Evolutionary conservation across 53 echinoderm and acorn worm genomes (phyloP).

Genomic region (Temnopleurus reevesii): DNA sequence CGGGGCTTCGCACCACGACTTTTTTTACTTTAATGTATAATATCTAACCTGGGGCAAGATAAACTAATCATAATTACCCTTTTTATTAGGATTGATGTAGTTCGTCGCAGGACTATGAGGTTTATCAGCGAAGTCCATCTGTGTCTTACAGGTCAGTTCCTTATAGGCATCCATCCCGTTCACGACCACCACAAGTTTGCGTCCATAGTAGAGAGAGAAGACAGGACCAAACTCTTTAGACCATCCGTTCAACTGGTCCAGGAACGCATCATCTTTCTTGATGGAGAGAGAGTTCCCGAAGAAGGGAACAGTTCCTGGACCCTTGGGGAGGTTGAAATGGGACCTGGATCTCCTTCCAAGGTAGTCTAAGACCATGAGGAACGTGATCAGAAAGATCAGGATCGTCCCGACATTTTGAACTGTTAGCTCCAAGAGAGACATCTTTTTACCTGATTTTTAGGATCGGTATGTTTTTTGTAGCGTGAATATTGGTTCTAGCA

Average conservation of each 20-base stretch:
- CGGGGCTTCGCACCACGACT: too few species aligned
- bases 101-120: neutral
- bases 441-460: too few species aligned
- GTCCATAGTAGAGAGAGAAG: conserved; percentile 43
- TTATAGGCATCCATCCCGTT: conserved; percentile 56
- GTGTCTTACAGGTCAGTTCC: conserved; percentile 42
- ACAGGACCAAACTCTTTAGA: conserved; percentile 55
- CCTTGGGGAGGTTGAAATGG: neutral
- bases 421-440: too few species aligned
- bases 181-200: conserved; percentile 55
- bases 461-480: too few species aligned
- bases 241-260: conserved; percentile 34
- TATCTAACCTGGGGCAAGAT: too few species aligned
- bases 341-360: neutral
- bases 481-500: too few species aligned
- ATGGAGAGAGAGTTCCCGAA: conserved; percentile 52
- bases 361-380: neutral
- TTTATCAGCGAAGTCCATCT: conserved; percentile 52
- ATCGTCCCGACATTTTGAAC: too few species aligned
- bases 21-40: too few species aligned
- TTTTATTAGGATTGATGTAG: too few species aligned
- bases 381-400: too few species aligned
- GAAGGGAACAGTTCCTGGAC: conserved; percentile 47
- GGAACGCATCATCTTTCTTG: conserved; percentile 37
- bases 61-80: too few species aligned